Base-by-base conservation (phyloP, 2,113 vertebrate species). In the Myrmecophaga tridactyla region DNA sequence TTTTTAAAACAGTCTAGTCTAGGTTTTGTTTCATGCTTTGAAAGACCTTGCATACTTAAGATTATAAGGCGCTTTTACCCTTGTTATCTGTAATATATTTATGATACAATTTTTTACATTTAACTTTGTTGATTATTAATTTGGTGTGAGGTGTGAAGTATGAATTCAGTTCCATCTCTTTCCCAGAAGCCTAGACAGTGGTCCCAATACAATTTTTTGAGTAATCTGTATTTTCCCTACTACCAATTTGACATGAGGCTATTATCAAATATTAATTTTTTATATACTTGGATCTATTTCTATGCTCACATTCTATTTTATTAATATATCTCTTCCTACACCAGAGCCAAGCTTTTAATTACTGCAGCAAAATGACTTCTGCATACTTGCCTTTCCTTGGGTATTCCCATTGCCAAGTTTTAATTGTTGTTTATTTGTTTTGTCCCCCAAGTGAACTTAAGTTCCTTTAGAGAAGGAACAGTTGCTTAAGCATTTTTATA, bases 391-490 rank as follows among this genome's bases (percentile, higher is more conserved):
- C 51, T 94, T 92, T 87, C 73, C 60, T 85, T 85, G 60, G 77
- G 72, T 89, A 60, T 23, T 70, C 76, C 72, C 34, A 88, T 73
- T 92, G 96, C 93, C 95, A 97, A 92, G 70, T 92, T 97, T 95
- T 92, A 94, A 80, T 75, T 51, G 72, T 81, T 93, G 92, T 95
- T 95, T 96, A 69, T 82, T 96, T 92, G 86, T 92, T 94, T 95
- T 95, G 93, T 82, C 21, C 58, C 86, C 69, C 43, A n/a, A 93
- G 84, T 46, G 34, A 92, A 89, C 63, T 80, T 86, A 58, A 91
- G 94, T 94, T 94, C 75, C 80, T 81, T 67, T 80, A 70, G 62
- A 96, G 77, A 86, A 94, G 83, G 69, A 94, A 91, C 78, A 90
- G 43, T 90, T 95, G 58, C 75, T 83, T 89, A 67, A 88, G 89